Evolutionary conservation across 2,113 vertebrate genomes (phyloP).

Genomic region (Pelodiscus sinensis): DNA sequence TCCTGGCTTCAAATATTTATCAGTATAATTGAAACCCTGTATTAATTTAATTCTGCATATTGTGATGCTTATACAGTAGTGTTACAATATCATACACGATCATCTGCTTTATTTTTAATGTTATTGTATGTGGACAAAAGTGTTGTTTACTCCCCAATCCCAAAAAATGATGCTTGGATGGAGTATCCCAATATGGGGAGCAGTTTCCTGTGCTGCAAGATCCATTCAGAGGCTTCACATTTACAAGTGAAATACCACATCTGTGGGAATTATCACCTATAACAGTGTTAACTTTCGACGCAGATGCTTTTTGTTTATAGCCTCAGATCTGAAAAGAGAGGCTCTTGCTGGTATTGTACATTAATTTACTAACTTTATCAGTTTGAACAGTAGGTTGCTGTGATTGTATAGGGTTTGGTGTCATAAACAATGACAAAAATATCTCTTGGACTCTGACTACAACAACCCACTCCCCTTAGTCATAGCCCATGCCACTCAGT

Average conservation of each 20-base stretch:
- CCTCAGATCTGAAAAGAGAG: neutral
- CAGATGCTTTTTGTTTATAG: neutral
- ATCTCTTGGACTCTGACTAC: neutral
- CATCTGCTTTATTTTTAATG: neutral
- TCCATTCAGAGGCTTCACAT: constrained; percentile 2
- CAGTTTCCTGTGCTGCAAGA: neutral
- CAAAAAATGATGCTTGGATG: neutral
- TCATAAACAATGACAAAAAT: neutral
- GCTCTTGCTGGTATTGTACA: neutral
- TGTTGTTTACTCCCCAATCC: neutral
- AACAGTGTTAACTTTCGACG: neutral
- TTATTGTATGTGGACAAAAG: neutral
- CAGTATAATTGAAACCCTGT: neutral
- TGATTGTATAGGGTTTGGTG: neutral
- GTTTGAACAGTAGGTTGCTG: constrained; percentile 30
- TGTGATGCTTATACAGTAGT: neutral
- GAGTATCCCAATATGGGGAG: neutral
- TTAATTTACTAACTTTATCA: neutral
- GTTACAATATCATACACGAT: neutral
- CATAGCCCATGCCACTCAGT: neutral
- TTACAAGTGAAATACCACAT: constrained; percentile 47
- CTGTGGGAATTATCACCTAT: constrained; percentile 37
- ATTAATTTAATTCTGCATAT: neutral
- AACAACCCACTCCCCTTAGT: neutral
- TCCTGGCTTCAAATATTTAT: neutral